Conservation (phyloP, 2,888 invertebrate species). For the Dicranocentrus wangi region DNA sequence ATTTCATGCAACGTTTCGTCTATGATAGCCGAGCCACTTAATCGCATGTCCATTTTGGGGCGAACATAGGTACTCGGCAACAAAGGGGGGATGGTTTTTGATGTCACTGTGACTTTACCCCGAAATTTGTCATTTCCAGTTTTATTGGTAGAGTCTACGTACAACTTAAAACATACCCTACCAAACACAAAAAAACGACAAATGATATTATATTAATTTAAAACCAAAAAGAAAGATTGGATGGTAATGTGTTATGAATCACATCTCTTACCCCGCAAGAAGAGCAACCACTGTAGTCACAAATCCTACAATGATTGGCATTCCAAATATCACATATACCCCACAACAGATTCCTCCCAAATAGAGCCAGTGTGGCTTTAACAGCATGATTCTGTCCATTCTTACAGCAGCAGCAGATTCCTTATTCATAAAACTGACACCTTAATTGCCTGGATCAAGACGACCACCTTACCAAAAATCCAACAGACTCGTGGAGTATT, state of each 20-base stretch:
- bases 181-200: constrained; percentile 11
- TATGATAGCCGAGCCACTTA: constrained; percentile 89
- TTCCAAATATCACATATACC: constrained; percentile 53
- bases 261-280: constrained; percentile 56
- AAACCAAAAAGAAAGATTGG: background rate
- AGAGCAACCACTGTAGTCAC: constrained; percentile 47
- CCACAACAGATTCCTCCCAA: constrained; percentile 46
- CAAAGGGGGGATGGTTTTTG: constrained; percentile 10
- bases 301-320: constrained; percentile 62
- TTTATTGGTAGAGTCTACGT: constrained; percentile 52
- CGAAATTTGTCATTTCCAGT: background rate
- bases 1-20: constrained; percentile 82
- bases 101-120: constrained; percentile 23
- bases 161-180: constrained; percentile 62
- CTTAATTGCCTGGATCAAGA: too few relatives aligned
- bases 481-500: too few relatives aligned
- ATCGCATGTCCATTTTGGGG: constrained; percentile 77
- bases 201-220: background rate
- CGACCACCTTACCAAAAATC: too few relatives aligned
- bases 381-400: constrained; percentile 55
- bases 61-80: constrained; percentile 13
- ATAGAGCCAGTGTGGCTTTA: constrained; percentile 54
- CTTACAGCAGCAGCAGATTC: too few relatives aligned
- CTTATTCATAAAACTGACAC: too few relatives aligned
- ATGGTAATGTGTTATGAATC: too few relatives aligned